Evolutionary conservation across 92 coral and sea anemone genomes (phyloP), one percentile per base, ranked within the genome.

Genomic region (Phenganax subtilis): DNA sequence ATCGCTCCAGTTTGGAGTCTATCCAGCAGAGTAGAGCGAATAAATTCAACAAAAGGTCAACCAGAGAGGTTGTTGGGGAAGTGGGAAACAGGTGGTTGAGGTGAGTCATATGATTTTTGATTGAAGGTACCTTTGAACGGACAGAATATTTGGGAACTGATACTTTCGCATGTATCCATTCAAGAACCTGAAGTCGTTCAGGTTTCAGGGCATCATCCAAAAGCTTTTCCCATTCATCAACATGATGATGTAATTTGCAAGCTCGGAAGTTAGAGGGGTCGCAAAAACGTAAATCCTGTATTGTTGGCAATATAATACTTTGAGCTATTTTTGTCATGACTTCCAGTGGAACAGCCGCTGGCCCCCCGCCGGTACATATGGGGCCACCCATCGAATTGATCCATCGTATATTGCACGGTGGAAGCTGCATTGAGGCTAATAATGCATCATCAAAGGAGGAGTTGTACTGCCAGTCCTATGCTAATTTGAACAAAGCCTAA

Each of bases 41-140:
- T 55, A 68, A 76, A 84, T 16, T 75, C 57, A 1, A 30, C 75
- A 63, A 84, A 84, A 51, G 63, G 87, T 63, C 62, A 51, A 61
- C 87, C 53, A 8, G 83, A 84, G 44, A n/a, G 72, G 51, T 84
- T 84, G 54, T 83, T 75, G 25, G 25, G 25, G 10, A 77, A 76
- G 10, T 51, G 20, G 9, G 8, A 12, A 51, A 61, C 15, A 8
- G 59, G 71, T 4, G 79, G 84, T 54, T 31, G 31, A 54, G 63
- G 59, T 8, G 78, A 68, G 55, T 84, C 70, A 47, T 76, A 54
- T 16, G 6, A n/a, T 30, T 58, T 20, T 20, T 20, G 25, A 20
- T 20, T 20, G 25, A 20, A 20, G 25, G 25, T 2, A 51, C 75
- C 75, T 69, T 69, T 29, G 17, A 29, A 69, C 12, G 51, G 75